Conservation (phyloP, 2,888 invertebrate species). For the Lochmaea crataegi region DNA sequence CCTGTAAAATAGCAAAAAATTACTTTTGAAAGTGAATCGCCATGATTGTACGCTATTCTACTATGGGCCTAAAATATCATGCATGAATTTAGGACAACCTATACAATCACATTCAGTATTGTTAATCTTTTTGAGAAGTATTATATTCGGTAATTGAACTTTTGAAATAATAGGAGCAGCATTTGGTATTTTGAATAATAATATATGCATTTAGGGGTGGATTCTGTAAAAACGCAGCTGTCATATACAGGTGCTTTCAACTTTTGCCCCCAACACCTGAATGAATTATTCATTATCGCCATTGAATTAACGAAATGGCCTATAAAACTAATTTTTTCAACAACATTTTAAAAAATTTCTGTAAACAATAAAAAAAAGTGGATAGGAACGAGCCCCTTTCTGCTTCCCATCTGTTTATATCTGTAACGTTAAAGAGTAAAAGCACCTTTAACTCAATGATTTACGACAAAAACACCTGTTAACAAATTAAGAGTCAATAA, state of each 20-base stretch:
- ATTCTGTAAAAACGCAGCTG: conserved; percentile 3
- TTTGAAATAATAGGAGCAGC: neutral
- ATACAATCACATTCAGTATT: no score
- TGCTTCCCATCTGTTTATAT: conserved; percentile 12
- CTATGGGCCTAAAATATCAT: no score
- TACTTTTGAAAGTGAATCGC: no score
- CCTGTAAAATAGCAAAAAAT: no score
- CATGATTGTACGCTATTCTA: no score
- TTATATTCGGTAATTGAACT: no score
- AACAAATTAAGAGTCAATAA: conserved; percentile 17
- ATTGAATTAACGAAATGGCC: conserved; percentile 6
- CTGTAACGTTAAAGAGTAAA: neutral
- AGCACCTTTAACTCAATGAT: conserved; percentile 6
- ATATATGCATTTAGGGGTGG: neutral
- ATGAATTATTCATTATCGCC: neutral
- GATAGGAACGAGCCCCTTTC: neutral
- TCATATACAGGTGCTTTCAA: neutral
- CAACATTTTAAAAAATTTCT: neutral
- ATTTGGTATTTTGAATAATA: neutral
- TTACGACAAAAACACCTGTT: conserved; percentile 18
- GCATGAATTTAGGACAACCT: no score
- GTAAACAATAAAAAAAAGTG: neutral
- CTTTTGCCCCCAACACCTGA: conserved; percentile 1
- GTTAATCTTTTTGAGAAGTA: no score
- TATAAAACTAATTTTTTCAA: conserved; percentile 1